Evolutionary conservation across 1,140 invertebrate species (phyloP), one percentile per base, ranked within the genome.

Genomic region (Aphidius ervi): DNA sequence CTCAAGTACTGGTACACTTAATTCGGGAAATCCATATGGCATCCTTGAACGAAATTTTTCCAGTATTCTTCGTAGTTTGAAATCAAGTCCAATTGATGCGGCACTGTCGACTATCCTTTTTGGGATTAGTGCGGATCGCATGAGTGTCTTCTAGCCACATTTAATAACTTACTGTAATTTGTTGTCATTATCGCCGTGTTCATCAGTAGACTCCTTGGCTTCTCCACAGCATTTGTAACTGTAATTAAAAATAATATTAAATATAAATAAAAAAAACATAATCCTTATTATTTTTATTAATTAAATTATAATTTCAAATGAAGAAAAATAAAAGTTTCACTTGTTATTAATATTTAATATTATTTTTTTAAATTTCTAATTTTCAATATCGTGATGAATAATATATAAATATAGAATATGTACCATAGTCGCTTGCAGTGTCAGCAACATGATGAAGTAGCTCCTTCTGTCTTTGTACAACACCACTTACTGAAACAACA

Each of bases 101-200:
- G 76, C 75, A 58, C 74, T 78, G 68, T 78, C 74, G 63, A 78
- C 76, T 78, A 65, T 73, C 67, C 74, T 69, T 75, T 71, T 67
- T 59, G 43, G 46, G 57, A 73, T 76, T 76, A 77, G 63, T 66
- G 56, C 46, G 31, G 46, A 56, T 48, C 50, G 41, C 43, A 43
- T 61, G 47, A 59, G 39, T 31, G 16, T 53, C 31, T 55, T 5
- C 45, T 7, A 60, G 37, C 20, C 49, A 20, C 40, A 62, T 60
- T 58, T 52, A 41, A 54, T 16, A 56, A 76, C 76, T 76, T 70
- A 78, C 76, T 76, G 57, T 71, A 70, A 65, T 75, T 74, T 3
- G 72, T 77, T 9, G 76, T 78, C 50, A 67, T 69, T 9, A 70
- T 70, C 31, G 74, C 74, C 0, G 75, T 75, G 46, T 78, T 77